Evolutionary conservation across 2,113 vertebrate species (phyloP).

Genomic region (Sorex araneus): DNA sequence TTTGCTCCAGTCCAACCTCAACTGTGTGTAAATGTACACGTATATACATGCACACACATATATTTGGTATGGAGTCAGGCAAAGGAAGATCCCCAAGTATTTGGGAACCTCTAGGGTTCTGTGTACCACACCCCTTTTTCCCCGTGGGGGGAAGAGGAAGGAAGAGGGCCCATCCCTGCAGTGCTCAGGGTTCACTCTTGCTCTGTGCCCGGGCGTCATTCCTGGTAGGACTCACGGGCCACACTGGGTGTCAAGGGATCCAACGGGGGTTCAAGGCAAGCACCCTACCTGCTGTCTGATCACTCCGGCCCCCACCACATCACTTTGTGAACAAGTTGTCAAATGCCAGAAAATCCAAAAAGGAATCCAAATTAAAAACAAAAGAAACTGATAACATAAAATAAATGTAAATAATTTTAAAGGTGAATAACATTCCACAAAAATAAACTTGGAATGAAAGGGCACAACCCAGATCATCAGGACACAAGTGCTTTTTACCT

Average conservation of each 20-base stretch:
- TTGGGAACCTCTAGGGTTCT: not conserved
- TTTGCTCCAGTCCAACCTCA: too few relatives aligned
- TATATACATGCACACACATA: not conserved
- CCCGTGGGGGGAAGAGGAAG: not conserved
- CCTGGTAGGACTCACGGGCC: too few relatives aligned
- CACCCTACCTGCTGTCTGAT: too few relatives aligned
- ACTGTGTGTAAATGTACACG: too few relatives aligned
- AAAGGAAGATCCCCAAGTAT: slow-evolving; percentile 2
- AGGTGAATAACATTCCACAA: slow-evolving; percentile 1
- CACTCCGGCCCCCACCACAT: too few relatives aligned
- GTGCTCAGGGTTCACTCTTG: too few relatives aligned
- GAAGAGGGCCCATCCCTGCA: too few relatives aligned
- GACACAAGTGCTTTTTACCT: slow-evolving; percentile 88
- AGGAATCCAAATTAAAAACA: not conserved
- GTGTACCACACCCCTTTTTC: not conserved
- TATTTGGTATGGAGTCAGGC: not conserved
- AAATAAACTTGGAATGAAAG: slow-evolving; percentile 46
- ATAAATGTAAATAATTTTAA: slow-evolving; percentile 39
- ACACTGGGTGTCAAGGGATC: too few relatives aligned
- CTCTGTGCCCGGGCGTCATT: too few relatives aligned
- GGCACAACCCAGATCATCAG: slow-evolving; percentile 18
- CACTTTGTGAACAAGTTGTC: not conserved
- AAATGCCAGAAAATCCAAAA: too few relatives aligned
- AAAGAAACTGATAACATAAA: slow-evolving; percentile 20
- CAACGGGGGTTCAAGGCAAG: too few relatives aligned